These are phyloP conservation scores for Meda fulgida DNA, from an alignment of 2,797 vertebrate species.

Conservation along the genomic window DNA sequence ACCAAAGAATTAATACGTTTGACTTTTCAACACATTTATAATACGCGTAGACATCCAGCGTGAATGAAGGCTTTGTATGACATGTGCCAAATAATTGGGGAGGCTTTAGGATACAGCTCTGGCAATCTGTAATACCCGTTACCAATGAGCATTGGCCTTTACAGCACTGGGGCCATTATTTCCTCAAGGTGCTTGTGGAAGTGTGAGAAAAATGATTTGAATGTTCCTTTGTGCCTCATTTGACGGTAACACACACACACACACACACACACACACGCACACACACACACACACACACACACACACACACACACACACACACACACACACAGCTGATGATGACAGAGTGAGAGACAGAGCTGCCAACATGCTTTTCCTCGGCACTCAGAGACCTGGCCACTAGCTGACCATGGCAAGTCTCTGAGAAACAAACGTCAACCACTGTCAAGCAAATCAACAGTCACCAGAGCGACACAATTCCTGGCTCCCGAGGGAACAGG, in stretches of 20 bases:
- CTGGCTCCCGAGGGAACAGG: constrained; percentile 48
- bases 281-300: not conserved
- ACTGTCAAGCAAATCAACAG: constrained; percentile 62
- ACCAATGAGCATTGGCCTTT: constrained; percentile 32
- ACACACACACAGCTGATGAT: constrained; percentile 6
- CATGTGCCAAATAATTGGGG: constrained; percentile 33
- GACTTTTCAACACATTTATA: constrained; percentile 35
- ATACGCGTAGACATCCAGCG: constrained; percentile 1
- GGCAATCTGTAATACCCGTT: constrained; percentile 33
- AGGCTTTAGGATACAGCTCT: constrained; percentile 18
- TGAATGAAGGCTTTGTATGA: constrained; percentile 32
- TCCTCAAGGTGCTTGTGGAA: constrained; percentile 33
- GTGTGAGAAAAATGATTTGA: constrained; percentile 51
- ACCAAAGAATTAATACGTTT: constrained; percentile 14
- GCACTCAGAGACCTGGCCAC: constrained; percentile 58
- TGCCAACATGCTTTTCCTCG: constrained; percentile 60
- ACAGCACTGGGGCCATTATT: constrained; percentile 26
- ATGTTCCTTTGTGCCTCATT: constrained; percentile 47
- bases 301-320: not conserved
- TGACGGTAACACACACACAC: constrained; percentile 15
- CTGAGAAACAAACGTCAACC: constrained; percentile 60
- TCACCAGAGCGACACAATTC: constrained; percentile 61
- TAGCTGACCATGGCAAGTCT: constrained; percentile 57
- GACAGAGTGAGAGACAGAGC: constrained; percentile 58
- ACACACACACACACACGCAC: constrained; percentile 25